Base-by-base conservation (phyloP, 2,888 invertebrate species). In the Syrista parreyssii region DNA sequence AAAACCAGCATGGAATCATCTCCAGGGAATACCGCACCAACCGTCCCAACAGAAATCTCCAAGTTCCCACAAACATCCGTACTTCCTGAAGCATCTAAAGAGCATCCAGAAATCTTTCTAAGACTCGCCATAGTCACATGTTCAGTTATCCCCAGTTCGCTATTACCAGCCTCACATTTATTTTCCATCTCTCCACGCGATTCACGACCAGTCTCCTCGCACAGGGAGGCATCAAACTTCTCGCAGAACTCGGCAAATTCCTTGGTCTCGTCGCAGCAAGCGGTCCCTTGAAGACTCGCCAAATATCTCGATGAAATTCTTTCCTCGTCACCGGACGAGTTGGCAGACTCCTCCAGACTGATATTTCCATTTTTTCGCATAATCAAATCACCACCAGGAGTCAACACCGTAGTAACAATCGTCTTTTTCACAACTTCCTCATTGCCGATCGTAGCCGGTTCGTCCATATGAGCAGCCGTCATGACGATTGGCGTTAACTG, bases 381-480 rank as follows among this genome's bases (percentile, higher is more conserved):
- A 31, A 33, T 23, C 71, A 31, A 71, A 32, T 31, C 71, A 55
- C 55, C 55, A 55, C 55, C 23, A 55, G 55, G 23, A 23, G 9
- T 55, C 55, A 55, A 6, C 23, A 1, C 23, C 71, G 71, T 31
- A 31, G 32, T 6, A 1, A 71, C 32, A 31, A 71, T 32, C 31
- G 71, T 23, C 6, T 71, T 71, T 33, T 33, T 71, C 71, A 33
- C 31, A 15, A 31, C 33, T 23, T 31, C 32, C 71, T 33, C 32
- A 12, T 71, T 31, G 31, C 32, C 71, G 12, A 71, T 33, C 31
- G 71, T 71, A 33, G 31, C 71, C 40, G 73, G 68, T 73, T 85
- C 82, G 76, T 83, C 81, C 73, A 81, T 73, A 34, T 82, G 83
- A 68, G 87, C 84, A 74, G 85, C 85, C 77, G 87, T 87, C 86